Evolutionary conservation across 1,140 invertebrate species (phyloP), one percentile per base, ranked within the genome.

Genomic region (Sycobia sp.): DNA sequence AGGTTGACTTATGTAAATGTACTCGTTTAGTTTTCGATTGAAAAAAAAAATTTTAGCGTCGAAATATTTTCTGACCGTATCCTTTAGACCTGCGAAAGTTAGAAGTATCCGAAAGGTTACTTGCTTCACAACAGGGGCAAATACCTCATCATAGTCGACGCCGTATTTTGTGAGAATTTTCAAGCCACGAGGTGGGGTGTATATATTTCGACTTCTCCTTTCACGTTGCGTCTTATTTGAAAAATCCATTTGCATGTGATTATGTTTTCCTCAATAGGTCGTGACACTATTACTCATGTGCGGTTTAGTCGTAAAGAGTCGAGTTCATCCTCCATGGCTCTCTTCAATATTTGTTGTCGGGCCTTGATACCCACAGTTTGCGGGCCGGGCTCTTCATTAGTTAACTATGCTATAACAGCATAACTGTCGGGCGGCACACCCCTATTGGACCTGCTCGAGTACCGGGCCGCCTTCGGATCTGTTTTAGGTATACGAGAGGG

Each of bases 281-380:
- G 20, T n/a, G n/a, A n/a, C n/a, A n/a, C n/a, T 27, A 63, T 18
- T 57, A 39, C 43, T 54, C 49, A 62, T 23, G 27, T 38, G 20
- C 47, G 3, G 13, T 69, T 39, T 18, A 27, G 25, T 59, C 41
- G 36, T 43, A 58, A 29, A 4, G 49, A 58, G 8, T n/a, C 57
- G 7, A 53, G n/a, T 25, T 46, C 29, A 44, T 60, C 39, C 18
- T 59, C 32, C 18, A 32, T 70, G 22, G n/a, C 29, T 29, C 49
- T 16, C 29, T n/a, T n/a, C n/a, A n/a, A 50, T 13, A 23, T 44
- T 39, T 44, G 43, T 25, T 4, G 25, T 47, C 44, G 18, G 56
- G 46, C 49, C 13, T 29, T n/a, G n/a, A n/a, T 22, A 50, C 18
- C 25, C 10, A 43, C 25, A 5, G 53, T 46, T 18, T 14, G 18